Evolutionary conservation across 92 coral and sea anemone species (phyloP).

Genomic region (Phenganax subtilis): DNA sequence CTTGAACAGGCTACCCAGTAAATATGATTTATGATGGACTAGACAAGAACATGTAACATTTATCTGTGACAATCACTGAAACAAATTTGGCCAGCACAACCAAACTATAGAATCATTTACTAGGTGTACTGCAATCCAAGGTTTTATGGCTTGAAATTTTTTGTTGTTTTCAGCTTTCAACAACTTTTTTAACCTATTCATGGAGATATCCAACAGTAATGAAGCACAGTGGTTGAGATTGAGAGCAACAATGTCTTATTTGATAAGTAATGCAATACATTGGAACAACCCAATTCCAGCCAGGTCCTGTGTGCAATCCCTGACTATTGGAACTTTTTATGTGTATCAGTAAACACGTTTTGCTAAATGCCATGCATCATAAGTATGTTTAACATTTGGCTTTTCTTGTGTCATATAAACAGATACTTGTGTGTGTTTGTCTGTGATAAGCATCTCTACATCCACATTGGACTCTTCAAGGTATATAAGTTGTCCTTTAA

Average conservation of each 20-base stretch:
- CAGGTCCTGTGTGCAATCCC: too few species aligned
- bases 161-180: slow-evolving; percentile 29
- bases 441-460: slow-evolving; percentile 29
- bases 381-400: background rate
- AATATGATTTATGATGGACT: slow-evolving; percentile 42
- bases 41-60: background rate
- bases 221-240: too few species aligned
- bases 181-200: slow-evolving; percentile 33
- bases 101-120: background rate
- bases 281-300: background rate
- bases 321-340: background rate
- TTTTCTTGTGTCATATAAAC: slow-evolving; percentile 22
- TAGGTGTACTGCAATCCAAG: slow-evolving; percentile 40
- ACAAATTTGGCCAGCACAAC: background rate
- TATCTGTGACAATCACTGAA: background rate
- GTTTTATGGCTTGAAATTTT: slow-evolving; percentile 32
- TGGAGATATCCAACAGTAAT: too few species aligned
- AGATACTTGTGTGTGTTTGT: slow-evolving; percentile 35
- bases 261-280: background rate
- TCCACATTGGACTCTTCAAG: slow-evolving; percentile 26
- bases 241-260: background rate
- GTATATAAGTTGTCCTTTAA: slow-evolving; percentile 33
- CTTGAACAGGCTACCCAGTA: slow-evolving; percentile 44
- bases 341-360: slow-evolving; percentile 5
- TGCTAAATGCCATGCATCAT: background rate